These are phyloP conservation scores for Pararge aegeria DNA, from an alignment of 1,140 invertebrate genomes.

Conservation along the genomic window DNA sequence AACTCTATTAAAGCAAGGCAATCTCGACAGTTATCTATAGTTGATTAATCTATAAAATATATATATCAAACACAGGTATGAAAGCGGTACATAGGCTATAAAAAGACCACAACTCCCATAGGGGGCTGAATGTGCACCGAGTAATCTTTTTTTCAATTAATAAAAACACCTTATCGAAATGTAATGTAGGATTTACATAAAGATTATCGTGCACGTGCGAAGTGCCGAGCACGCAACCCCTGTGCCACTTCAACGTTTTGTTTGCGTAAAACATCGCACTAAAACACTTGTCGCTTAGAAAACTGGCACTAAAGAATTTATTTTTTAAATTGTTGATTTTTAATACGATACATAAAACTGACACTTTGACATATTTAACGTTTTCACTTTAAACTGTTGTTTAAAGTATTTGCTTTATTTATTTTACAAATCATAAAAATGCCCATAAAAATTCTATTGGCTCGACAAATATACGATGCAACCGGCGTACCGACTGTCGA, in stretches of 20 bases:
- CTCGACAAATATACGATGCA: constrained; percentile 98
- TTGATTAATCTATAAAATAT: no score
- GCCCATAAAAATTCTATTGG: constrained; percentile 90
- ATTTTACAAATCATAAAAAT: constrained; percentile 66
- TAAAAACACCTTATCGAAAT: constrained; percentile 71
- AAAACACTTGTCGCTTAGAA: neutral
- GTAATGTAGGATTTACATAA: constrained; percentile 67
- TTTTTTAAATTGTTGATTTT: no score
- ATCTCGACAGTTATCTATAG: no score
- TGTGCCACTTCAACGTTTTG: constrained; percentile 27
- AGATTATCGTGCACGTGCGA: constrained; percentile 67
- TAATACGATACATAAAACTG: constrained; percentile 3
- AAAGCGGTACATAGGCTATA: neutral
- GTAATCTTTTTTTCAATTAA: constrained; percentile 74
- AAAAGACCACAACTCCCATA: neutral
- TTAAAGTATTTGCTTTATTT: constrained; percentile 9
- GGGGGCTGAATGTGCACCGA: constrained; percentile 23
- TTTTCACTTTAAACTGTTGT: neutral
- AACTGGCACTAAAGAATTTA: neutral
- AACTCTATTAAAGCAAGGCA: no score
- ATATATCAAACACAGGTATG: no score
- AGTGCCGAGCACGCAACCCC: constrained; percentile 9
- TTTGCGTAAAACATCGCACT: constrained; percentile 2
- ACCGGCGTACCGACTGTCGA: constrained; percentile 98
- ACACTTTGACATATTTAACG: neutral